Conservation (phyloP, 2,888 invertebrate genomes). For the Ypsolopha scabrella region DNA sequence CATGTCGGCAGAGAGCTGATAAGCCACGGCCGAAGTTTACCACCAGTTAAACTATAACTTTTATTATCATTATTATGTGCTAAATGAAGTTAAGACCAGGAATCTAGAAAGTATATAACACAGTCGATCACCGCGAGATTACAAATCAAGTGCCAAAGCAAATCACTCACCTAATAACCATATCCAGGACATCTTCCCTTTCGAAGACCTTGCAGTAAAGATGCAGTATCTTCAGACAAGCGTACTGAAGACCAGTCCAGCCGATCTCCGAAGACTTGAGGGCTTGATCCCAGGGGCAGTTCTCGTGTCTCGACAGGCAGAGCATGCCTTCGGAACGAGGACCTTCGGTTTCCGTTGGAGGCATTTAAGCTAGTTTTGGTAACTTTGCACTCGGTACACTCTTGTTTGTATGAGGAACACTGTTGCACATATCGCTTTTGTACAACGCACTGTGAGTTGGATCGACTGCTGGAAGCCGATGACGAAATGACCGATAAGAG, state of each 20-base stretch:
- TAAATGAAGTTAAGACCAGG: too few relatives aligned
- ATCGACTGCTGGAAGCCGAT: background rate
- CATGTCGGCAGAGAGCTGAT: too few relatives aligned
- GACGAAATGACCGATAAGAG: background rate
- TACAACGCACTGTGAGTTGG: background rate
- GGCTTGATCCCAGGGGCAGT: slow-evolving; percentile 73
- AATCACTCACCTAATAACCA: slow-evolving; percentile 77
- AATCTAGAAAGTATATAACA: too few relatives aligned
- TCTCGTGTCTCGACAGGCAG: slow-evolving; percentile 73
- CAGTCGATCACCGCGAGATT: too few relatives aligned
- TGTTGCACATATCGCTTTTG: too few relatives aligned
- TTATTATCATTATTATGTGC: too few relatives aligned
- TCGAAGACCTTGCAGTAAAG: slow-evolving; percentile 91
- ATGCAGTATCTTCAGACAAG: slow-evolving; percentile 85
- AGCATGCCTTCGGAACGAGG: slow-evolving; percentile 58
- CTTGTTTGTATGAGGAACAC: too few relatives aligned
- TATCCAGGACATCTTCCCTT: slow-evolving; percentile 81
- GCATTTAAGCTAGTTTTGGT: slow-evolving; percentile 39
- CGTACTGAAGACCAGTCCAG: slow-evolving; percentile 88
- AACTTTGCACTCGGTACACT: too few relatives aligned
- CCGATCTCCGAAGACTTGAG: slow-evolving; percentile 69
- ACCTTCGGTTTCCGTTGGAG: slow-evolving; percentile 50
- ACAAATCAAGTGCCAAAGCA: too few relatives aligned
- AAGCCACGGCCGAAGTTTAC: too few relatives aligned
- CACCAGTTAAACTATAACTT: too few relatives aligned